Evolutionary conservation across 1,140 invertebrate species (phyloP).

Genomic region (Euwallacea fornicatus): DNA sequence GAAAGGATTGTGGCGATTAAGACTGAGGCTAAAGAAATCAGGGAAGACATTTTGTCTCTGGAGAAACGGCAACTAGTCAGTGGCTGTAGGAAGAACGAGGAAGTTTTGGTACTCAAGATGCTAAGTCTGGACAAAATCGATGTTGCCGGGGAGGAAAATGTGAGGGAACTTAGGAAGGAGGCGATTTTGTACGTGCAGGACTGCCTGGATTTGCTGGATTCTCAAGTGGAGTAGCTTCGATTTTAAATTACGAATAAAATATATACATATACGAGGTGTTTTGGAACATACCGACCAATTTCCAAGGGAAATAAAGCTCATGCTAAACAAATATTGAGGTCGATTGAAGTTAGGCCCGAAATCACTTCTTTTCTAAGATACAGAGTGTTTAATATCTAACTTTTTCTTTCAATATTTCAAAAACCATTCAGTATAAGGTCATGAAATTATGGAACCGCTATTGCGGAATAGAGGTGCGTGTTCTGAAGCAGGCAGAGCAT

Average conservation of each 20-base stretch:
- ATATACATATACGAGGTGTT: too few relatives aligned
- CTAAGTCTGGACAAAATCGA: conserved; percentile 41
- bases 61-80: conserved; percentile 19
- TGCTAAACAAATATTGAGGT: too few relatives aligned
- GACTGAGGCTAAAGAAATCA: conserved; percentile 30
- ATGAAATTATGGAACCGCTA: too few relatives aligned
- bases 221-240: conserved; percentile 21
- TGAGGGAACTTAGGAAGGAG: conserved; percentile 37
- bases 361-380: too few relatives aligned
- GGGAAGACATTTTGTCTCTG: conserved; percentile 12
- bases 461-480: too few relatives aligned
- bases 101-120: conserved; percentile 38
- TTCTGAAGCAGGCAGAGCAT: too few relatives aligned
- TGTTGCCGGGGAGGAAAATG: conserved; percentile 12
- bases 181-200: conserved; percentile 40
- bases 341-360: too few relatives aligned
- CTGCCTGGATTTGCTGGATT: conserved; percentile 40
- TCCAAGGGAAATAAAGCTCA: too few relatives aligned
- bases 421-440: too few relatives aligned
- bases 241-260: neutral
- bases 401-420: too few relatives aligned
- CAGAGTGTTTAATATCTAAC: too few relatives aligned
- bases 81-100: conserved; percentile 35
- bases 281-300: too few relatives aligned
- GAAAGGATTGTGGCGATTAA: conserved; percentile 33